Base-by-base conservation (phyloP, 2,113 vertebrate genomes). In the Camelus dromedarius region DNA sequence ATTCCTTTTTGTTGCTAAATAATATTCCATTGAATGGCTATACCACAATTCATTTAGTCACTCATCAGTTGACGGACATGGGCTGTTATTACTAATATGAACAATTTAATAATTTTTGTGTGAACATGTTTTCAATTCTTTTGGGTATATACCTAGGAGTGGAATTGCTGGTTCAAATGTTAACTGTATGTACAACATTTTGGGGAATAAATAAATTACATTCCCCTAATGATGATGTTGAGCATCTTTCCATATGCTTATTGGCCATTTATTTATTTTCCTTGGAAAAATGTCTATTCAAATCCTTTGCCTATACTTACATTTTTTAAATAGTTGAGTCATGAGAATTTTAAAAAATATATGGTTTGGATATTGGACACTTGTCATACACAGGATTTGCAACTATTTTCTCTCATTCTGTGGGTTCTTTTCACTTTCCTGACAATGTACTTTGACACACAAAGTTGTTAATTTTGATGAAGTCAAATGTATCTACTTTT, bases 321-420 rank as follows among this genome's bases (percentile, higher is more conserved):
- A 58, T 16, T 56, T 46, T 80, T 84, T 66, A 46, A 52, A 82
- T 56, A 89, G 28, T 9, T 42, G 16, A 94, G 62, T 46, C 82
- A 1, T 52, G 56, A 86, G 32, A 62, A n/a, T 54, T 77, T 13
- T 92, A 48, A 3, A 58, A 81, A 58, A 72, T 72, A 56, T 75
- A 62, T 76, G n/a, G 46, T 66, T 70, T 93, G 4, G 20, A 85
- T 85, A 85, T 75, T 46, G 54, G 30, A 50, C 24, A 28, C 22
- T 91, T 90, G 10, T 73, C 72, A 93, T 19, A 81, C 50, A 91
- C 3, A 81, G 20, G 5, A 89, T 67, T 48, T 88, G 3, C 19
- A 89, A 92, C 67, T 70, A 93, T 62, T 88, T 77, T 90, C 48
- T 93, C n/a, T 19, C 24, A 58, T 56, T 66, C 6, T 88, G 28